Conservation (phyloP, 2,113 vertebrate genomes). For the Dipodomys spectabilis region DNA sequence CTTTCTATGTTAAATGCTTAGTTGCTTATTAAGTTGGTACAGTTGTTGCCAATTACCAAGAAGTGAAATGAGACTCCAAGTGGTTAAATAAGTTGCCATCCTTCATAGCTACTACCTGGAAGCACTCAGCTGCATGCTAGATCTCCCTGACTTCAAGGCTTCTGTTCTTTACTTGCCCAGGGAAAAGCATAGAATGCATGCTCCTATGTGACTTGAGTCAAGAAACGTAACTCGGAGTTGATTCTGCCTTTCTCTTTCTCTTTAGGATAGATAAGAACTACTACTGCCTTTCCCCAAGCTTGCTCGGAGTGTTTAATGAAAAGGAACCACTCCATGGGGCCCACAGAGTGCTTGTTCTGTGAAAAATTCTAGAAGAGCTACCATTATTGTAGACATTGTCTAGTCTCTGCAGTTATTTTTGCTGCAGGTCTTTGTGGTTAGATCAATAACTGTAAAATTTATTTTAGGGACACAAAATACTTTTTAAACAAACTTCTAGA, state of each 20-base stretch:
- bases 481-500: background rate
- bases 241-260: background rate
- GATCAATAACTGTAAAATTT: background rate
- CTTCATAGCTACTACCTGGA: background rate
- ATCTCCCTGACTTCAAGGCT: too few species aligned
- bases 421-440: background rate
- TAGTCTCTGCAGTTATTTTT: background rate
- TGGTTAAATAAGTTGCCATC: background rate
- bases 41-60: background rate
- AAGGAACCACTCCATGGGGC: background rate
- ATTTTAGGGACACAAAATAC: background rate
- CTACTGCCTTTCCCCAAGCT: rapidly evolving
- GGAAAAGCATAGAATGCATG: background rate
- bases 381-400: background rate
- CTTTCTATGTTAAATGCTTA: background rate
- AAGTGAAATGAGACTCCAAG: background rate
- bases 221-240: background rate
- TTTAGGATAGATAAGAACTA: background rate
- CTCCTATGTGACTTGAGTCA: background rate
- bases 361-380: background rate
- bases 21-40: background rate
- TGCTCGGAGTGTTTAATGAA: too few species aligned
- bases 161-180: background rate
- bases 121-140: background rate
- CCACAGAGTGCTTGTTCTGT: background rate